Percentiles rank a stretch among this genome's conserved stretches.
Conservation (phyloP, 2,797 vertebrate genomes). For the Melanogrammus aeglefinus region DNA sequence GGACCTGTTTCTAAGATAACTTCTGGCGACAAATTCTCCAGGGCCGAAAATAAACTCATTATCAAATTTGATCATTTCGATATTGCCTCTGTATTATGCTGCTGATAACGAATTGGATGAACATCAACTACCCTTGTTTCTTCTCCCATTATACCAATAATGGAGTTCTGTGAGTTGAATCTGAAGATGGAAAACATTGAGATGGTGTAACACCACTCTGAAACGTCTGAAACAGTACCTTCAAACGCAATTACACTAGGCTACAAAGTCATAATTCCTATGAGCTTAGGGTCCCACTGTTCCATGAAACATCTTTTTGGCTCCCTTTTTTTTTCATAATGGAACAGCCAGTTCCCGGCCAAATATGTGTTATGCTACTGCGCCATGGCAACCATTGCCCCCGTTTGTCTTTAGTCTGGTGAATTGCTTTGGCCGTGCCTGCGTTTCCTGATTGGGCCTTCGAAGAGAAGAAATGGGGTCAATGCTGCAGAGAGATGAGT, state of each 20-base stretch:
- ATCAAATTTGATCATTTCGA: not conserved
- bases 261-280: not conserved
- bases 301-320: not conserved
- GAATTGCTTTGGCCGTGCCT: conserved; percentile 46
- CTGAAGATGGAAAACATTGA: not conserved
- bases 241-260: not conserved
- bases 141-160: not conserved
- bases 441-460: conserved; percentile 59
- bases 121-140: not conserved
- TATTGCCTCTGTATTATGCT: not conserved
- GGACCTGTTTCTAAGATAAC: not conserved
- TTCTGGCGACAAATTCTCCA: not conserved
- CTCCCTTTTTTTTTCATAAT: not conserved
- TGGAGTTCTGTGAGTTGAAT: not conserved
- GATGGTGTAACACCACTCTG: not conserved
- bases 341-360: not conserved
- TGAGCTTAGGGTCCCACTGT: not conserved
- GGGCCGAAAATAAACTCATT: not conserved
- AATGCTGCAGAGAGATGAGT: conserved; percentile 65
- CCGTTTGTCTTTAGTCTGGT: conserved; percentile 27
- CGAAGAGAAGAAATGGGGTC: conserved; percentile 50
- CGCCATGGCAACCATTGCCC: not conserved
- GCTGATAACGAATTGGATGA: not conserved
- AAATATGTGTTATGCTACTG: not conserved
- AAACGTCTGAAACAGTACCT: not conserved